Evolutionary conservation across 2,113 vertebrate species (phyloP), one percentile per base, ranked within the genome.

Genomic region (Calidris pygmaea): DNA sequence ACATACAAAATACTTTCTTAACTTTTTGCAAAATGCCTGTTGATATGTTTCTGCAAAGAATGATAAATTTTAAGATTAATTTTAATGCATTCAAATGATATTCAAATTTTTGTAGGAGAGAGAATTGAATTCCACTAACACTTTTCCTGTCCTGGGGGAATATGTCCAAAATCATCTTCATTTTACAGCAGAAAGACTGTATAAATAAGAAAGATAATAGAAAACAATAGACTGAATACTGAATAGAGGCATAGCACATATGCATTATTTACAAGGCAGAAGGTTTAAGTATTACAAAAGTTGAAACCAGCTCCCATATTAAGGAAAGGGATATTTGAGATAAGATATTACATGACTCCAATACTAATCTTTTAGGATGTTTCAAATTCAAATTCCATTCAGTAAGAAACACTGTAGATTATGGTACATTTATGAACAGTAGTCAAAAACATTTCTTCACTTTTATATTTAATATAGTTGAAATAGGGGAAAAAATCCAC

Each of bases 261-360:
- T 90, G 58, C 73, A 89, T 97, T 96, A 96, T 96, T 95, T 95
- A 96, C 79, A 58, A 92, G 88, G 73, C 34, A 93, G 76, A 90
- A 81, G 24, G 35, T 62, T 88, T 78, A 90, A 86, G 56, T 56
- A 78, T 68, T 84, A 71, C 13, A 68, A 73, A 89, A 90, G 68
- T 55, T 95, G 65, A 93, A 95, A 75, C 4, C 35, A 94, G 34
- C 24, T 85, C 27, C n/a, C 8, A 10, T 65, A 48, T 73, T 82
- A 89, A 85, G 78, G 27, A 88, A 83, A 67, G 11, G 5, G 4
- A 37, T 75, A 65, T 78, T 48, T 81, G 43, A 96, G 48, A 89
- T 53, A 84, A 77, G 53, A 71, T 66, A 83, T 58, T 86, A 71
- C 60, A 67, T 66, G 15, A 68, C 62, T 85, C 21, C 30, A 59